Base-by-base conservation (phyloP, 2,888 invertebrate species). In the Lithophane socia region DNA sequence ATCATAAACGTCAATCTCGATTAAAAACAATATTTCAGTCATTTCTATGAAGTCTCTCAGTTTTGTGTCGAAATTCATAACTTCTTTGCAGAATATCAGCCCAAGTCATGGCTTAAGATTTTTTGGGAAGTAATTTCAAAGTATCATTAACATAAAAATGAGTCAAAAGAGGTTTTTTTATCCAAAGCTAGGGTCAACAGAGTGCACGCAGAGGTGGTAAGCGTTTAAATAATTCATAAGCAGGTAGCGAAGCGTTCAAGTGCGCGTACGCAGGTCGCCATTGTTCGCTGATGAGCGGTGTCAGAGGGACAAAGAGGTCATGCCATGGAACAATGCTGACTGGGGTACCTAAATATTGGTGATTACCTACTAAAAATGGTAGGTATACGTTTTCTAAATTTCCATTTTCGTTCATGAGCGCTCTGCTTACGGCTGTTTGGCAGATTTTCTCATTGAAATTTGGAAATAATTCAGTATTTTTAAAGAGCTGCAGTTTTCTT, bases 221-320 rank as follows among this genome's bases (percentile, higher is more conserved):
- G 74, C 77, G 82, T 81, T 86, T 87, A 87, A 90, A 89, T 87
- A 88, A 90, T 88, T 90, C 87, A 90, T 88, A 88, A 86, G 84
- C 87, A 88, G 88, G 91, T 92, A 91, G 89, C 90, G 83, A 89
- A 90, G 89, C 90, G 89, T 90, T 87, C 88, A 90, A 89, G 90
- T 93, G 93, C 93, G 94, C 93, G 85, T 85, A 92, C 94, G 94
- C 94, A 93, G 91, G 91, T 92, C 92, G 86, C 81, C 92, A 93
- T 93, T 93, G 94, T 94, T 94, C 89, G 88, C 87, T 90, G 92
- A 91, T 92, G 92, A 93, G 89, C 86, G 84, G 79, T 88, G 87
- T 86, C 89, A 88, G 79, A 89, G 86, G 81, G 90, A 92, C 92
- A 91, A 91, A 91, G 90, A 90, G 90, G 90, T 84, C 90, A 91